Base-by-base conservation (phyloP, 2,113 vertebrate genomes). In the Xenus cinereus region DNA sequence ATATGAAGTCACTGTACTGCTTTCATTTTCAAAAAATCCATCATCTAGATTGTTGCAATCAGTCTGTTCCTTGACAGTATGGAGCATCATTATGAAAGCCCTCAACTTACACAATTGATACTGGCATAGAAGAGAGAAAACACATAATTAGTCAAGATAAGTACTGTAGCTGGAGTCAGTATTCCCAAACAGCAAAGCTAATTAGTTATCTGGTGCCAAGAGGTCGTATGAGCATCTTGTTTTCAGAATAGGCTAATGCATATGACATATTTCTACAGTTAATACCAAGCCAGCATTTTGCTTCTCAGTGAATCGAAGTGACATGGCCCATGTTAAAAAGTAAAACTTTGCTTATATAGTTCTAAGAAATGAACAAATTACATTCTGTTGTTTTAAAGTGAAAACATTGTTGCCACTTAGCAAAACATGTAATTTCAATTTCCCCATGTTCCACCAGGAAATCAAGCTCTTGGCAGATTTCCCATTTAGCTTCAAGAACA, bases 141-240 rank as follows among this genome's bases (percentile, higher is more conserved):
- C 53, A 77, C 21, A 1, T n/a, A 95, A 95, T 95, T 96, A 95
- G 78, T 56, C 53, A 67, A 69, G 76, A 82, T 78, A 95, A 75
- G 53, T 84, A 33, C 32, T 51, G 35, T 69, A 86, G 54, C 32
- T 74, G 63, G 50, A 97, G 53, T 79, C 94, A 72, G 71, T 84
- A 90, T 94, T 95, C 46, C 57, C 89, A 89, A 96, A 84, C 33
- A 97, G 66, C 73, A 68, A 35, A 94, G 57, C 37, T 87, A 90
- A 96, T 95, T 96, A 79, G 48, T 67, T 89, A 86, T 45, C 30
- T 90, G 43, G 28, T 94, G 56, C 24, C 15, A 26, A 67, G 68
- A 92, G 57, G 56, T 93, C 32, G 0, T 39, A 79, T 62, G 39
- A 96, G 37, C 35, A 76, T 72, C 75, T 91, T 96, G 81, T 94